These are phyloP conservation scores for Danio albolineatus DNA, from an alignment of 2,797 vertebrate species.

Conservation along the genomic window DNA sequence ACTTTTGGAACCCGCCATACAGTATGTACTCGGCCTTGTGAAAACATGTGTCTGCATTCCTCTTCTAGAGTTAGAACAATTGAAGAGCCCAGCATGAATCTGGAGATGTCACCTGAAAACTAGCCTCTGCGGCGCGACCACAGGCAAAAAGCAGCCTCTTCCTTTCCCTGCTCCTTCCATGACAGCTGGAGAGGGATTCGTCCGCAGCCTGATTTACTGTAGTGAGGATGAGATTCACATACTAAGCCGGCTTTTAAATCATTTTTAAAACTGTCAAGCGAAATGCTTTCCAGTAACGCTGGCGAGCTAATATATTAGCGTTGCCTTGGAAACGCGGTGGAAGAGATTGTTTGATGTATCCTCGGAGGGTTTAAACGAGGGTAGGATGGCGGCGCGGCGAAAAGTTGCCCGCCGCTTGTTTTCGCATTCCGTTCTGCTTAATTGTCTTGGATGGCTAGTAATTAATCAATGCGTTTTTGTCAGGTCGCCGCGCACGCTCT, in stretches of 20 bases:
- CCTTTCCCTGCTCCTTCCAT: constrained; percentile 6
- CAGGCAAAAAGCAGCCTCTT: background rate
- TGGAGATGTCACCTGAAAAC: constrained; percentile 42
- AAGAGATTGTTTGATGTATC: constrained; percentile 72
- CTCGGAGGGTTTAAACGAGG: constrained; percentile 63
- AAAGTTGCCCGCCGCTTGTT: constrained; percentile 45
- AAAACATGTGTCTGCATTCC: constrained; percentile 54
- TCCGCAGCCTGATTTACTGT: constrained; percentile 54
- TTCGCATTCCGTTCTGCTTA: constrained; percentile 59
- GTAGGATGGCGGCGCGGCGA: constrained; percentile 41
- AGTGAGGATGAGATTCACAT: constrained; percentile 47
- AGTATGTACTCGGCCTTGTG: constrained; percentile 56
- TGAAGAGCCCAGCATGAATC: constrained; percentile 36
- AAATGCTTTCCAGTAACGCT: constrained; percentile 70
- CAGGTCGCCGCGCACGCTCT: constrained; percentile 54
- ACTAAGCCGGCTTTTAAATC: constrained; percentile 67
- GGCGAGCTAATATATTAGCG: constrained; percentile 72
- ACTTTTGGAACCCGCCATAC: background rate
- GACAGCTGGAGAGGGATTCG: constrained; percentile 46
- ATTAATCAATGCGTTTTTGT: constrained; percentile 67
- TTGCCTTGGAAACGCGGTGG: constrained; percentile 76
- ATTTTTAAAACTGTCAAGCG: constrained; percentile 68
- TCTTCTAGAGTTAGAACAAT: constrained; percentile 17
- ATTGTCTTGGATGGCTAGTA: constrained; percentile 66
- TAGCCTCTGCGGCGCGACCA: constrained; percentile 27